phyloP scores from a whole-genome alignment of 2,888 invertebrate genomes.

The Nemotelus pantherinus region DNA sequence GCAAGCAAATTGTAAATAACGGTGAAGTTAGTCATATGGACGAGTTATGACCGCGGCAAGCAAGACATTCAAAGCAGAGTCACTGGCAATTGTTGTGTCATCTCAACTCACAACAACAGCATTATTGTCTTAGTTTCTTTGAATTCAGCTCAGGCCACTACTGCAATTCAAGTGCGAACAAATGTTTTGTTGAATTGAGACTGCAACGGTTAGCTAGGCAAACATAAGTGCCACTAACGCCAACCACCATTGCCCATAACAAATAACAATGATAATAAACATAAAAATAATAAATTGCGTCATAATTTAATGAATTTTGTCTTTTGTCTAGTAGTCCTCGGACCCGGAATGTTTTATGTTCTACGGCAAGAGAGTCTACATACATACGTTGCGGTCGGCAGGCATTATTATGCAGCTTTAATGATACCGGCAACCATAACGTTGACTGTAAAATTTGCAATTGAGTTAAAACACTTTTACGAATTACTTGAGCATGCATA shows the following conservation, averaged over 20 bases:
- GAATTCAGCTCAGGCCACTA: no score
- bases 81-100: background rate
- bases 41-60: conserved; percentile 15
- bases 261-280: conserved; percentile 48
- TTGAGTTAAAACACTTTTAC: conserved; percentile 20
- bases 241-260: background rate
- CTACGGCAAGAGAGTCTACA: conserved; percentile 12
- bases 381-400: no score
- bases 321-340: background rate
- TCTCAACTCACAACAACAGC: background rate
- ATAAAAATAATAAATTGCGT: conserved; percentile 47
- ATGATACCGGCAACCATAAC: no score
- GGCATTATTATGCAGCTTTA: no score
- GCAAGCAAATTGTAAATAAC: background rate
- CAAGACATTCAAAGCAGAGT: background rate
- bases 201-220: no score
- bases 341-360: conserved; percentile 15
- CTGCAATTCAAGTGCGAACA: no score
- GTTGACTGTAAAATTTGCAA: conserved; percentile 17
- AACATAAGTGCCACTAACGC: no score
- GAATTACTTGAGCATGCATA: background rate
- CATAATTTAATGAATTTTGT: conserved; percentile 43
- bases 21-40: conserved; percentile 27
- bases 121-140: no score
- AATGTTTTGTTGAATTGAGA: no score